A percentile compares a stretch with the other conserved stretches of the same genome.
These are phyloP conservation scores for Macropis europaea DNA, from an alignment of 2,888 invertebrate species.

Conservation along the genomic window DNA sequence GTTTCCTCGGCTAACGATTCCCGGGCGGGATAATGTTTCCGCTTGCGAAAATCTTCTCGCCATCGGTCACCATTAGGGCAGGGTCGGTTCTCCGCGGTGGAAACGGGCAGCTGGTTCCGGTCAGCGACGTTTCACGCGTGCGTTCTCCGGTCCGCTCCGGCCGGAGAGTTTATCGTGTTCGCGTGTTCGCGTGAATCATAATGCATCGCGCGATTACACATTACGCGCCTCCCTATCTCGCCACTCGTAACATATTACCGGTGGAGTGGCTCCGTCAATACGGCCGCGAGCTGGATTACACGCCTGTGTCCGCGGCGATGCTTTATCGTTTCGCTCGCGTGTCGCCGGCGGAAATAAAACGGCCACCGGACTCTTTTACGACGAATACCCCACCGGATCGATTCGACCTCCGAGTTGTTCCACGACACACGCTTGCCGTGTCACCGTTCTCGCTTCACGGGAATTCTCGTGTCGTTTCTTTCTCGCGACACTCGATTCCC, in stretches of 20 bases:
- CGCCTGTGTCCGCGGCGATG: slow-evolving; percentile 28
- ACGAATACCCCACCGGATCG: slow-evolving; percentile 18
- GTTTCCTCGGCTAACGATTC: background rate
- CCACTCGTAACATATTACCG: slow-evolving; percentile 57
- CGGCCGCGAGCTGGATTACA: slow-evolving; percentile 51
- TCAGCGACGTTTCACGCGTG: background rate
- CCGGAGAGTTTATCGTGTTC: slow-evolving; percentile 56
- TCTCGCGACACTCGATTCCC: background rate
- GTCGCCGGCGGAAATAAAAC: slow-evolving; percentile 30
- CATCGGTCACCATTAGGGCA: slow-evolving; percentile 32
- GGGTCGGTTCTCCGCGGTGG: slow-evolving; percentile 30
- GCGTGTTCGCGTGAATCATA: slow-evolving; percentile 59
- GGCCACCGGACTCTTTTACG: slow-evolving; percentile 21
- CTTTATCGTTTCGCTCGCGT: slow-evolving; percentile 34
- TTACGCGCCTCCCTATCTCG: slow-evolving; percentile 51
- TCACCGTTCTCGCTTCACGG: too few species aligned
- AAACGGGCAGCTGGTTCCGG: background rate
- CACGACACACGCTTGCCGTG: background rate
- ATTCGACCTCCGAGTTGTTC: background rate
- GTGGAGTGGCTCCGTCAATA: slow-evolving; percentile 54
- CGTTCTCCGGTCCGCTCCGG: slow-evolving; percentile 20
- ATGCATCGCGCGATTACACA: slow-evolving; percentile 58
- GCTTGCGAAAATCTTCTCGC: slow-evolving; percentile 32
- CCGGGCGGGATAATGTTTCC: background rate
- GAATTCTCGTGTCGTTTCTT: background rate